These are phyloP conservation scores for Charadrius vociferus DNA, from an alignment of 2,113 vertebrate species.

Conservation along the genomic window DNA sequence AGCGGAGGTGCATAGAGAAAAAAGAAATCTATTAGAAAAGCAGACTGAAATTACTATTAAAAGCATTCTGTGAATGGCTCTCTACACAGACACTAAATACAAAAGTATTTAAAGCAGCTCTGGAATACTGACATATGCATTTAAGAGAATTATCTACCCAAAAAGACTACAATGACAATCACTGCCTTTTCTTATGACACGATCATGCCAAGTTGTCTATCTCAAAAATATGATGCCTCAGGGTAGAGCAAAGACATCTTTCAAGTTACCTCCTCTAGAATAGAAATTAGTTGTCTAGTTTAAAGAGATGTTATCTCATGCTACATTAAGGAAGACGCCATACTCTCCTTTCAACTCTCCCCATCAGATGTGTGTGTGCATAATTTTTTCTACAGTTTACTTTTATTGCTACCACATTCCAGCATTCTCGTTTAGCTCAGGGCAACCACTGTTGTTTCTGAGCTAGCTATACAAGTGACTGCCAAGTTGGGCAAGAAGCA, in stretches of 20 bases:
- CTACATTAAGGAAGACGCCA: not conserved
- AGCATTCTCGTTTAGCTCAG: conserved; percentile 52
- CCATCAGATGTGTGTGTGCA: conserved; percentile 21
- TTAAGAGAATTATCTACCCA: conserved; percentile 16
- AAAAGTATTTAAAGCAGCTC: not conserved
- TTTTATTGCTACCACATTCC: conserved; percentile 56
- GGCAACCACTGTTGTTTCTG: conserved; percentile 55
- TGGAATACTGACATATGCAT: not conserved
- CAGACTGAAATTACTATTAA: not conserved
- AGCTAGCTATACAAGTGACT: conserved; percentile 36
- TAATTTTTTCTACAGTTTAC: conserved; percentile 58
- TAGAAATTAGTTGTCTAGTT: conserved; percentile 56
- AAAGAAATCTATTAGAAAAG: not conserved
- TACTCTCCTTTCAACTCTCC: conserved; percentile 1
- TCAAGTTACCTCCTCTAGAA: conserved; percentile 41
- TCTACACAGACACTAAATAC: not conserved
- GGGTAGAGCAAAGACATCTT: conserved; percentile 40
- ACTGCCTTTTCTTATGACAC: conserved; percentile 29
- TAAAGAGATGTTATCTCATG: conserved; percentile 44
- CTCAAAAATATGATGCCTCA: conserved; percentile 45
- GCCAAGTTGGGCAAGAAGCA: conserved; percentile 56
- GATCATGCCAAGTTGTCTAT: conserved; percentile 44
- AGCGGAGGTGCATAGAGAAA: not conserved
- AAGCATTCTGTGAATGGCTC: not conserved
- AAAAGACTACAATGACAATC: conserved; percentile 20